Evolutionary conservation across 2,888 invertebrate species (phyloP).

Genomic region (Standfussiana lucernea): DNA sequence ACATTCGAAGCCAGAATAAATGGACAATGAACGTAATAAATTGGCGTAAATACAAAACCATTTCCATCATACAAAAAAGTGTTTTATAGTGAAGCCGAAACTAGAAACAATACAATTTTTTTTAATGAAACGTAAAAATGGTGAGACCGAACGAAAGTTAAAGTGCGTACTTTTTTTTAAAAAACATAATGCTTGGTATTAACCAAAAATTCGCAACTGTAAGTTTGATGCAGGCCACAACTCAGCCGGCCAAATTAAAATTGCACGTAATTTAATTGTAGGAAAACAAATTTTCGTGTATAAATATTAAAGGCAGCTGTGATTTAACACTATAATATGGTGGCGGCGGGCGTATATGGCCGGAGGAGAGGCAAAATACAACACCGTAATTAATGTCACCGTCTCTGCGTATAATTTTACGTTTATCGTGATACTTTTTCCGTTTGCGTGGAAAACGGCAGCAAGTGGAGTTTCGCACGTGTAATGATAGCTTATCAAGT

Average conservation of each 20-base stretch:
- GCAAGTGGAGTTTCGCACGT: slow-evolving; percentile 42
- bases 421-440: slow-evolving; percentile 50
- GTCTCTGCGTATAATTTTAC: slow-evolving; percentile 53
- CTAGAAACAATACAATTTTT: slow-evolving; percentile 47
- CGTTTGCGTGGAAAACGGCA: slow-evolving; percentile 37
- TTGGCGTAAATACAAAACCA: slow-evolving; percentile 71
- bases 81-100: slow-evolving; percentile 52
- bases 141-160: slow-evolving; percentile 54
- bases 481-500: slow-evolving; percentile 41
- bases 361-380: slow-evolving; percentile 75
- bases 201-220: slow-evolving; percentile 72
- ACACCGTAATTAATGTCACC: slow-evolving; percentile 65
- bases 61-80: slow-evolving; percentile 61
- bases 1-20: slow-evolving; percentile 77
- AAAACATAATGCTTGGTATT: slow-evolving; percentile 66
- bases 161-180: slow-evolving; percentile 34
- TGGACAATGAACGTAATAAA: slow-evolving; percentile 78
- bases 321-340: slow-evolving; percentile 82
- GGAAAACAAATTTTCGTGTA: slow-evolving; percentile 75
- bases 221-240: slow-evolving; percentile 67
- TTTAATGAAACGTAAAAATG: slow-evolving; percentile 45
- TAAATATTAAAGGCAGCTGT: slow-evolving; percentile 80
- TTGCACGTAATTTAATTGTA: slow-evolving; percentile 76
- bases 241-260: slow-evolving; percentile 76
- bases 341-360: slow-evolving; percentile 76